Evolutionary conservation across 2,888 invertebrate genomes (phyloP), one percentile per base, ranked within the genome.

Genomic region (Dolichopus griseipennis): DNA sequence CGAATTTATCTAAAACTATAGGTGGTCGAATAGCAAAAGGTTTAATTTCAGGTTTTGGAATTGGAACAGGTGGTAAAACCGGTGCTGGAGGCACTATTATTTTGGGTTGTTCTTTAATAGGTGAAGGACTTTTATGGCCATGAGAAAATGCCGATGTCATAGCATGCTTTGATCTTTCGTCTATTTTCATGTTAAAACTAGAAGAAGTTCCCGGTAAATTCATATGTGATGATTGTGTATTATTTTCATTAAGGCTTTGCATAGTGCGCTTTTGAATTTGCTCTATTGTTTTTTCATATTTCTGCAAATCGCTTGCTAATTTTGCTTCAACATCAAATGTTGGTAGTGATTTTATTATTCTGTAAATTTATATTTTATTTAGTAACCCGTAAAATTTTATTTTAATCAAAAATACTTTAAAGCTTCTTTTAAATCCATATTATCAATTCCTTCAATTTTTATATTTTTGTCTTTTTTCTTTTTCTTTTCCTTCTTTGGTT

Each of bases 1-100:
- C 90, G 76, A 90, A 89, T 79, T 90, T 90, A 79, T 90, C 90
- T 72, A 90, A 80, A 21, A 89, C 89, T 68, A 88, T 86, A 79
- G 88, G 77, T 75, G 73, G 73, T 61, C 78, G 77, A 21, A 78
- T 77, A 70, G 78, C 77, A 72, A 79, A 79, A 4, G 79, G 72
- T 18, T 71, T 68, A 64, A 71, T 67, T 41, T 69, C 66, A 2
- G 67, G 67, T 20, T 86, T 74, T 77, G 86, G 85, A 77, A 81
- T 67, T 41, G 72, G 67, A 41, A 71, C 68, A 61, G 70, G 66
- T 33, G 68, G 69, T 27, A 71, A 72, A 37, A 72, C 70, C 22
- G 72, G 70, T 5, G 72, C 67, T 27, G 72, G 72, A 68, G 66
- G 6, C 20, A 68, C 61, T 21, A 70, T 61, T 33, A 72, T 65